A percentile compares a stretch with the other conserved stretches of the same genome.
Conservation (phyloP, 2,888 invertebrate genomes). For the Ormia ochracea region DNA sequence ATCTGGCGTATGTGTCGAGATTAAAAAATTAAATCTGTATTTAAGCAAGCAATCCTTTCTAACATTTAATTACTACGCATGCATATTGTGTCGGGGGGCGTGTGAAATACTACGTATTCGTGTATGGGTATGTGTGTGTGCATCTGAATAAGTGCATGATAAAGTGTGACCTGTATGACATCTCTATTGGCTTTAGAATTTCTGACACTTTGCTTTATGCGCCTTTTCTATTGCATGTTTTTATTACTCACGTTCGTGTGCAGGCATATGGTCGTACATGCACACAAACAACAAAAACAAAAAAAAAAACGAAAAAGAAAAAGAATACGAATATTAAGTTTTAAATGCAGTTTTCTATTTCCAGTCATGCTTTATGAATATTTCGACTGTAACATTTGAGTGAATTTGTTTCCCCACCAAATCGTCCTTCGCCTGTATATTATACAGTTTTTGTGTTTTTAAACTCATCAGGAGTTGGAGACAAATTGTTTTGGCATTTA, state of each 20-base stretch:
- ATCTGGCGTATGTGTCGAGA: no score
- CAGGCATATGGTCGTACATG: slow-evolving; percentile 21
- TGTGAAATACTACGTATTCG: no score
- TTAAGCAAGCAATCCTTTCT: neutral
- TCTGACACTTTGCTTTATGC: slow-evolving; percentile 53
- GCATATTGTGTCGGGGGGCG: no score
- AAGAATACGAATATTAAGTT: slow-evolving; percentile 39
- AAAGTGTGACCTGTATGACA: slow-evolving; percentile 58
- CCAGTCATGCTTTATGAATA: slow-evolving; percentile 58
- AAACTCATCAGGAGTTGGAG: slow-evolving; percentile 52
- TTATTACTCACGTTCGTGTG: neutral
- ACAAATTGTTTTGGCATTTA: slow-evolving; percentile 68
- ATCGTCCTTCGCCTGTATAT: slow-evolving; percentile 14
- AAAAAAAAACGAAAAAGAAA: no score
- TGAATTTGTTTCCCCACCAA: slow-evolving; percentile 5
- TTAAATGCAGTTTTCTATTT: slow-evolving; percentile 57
- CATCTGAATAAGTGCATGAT: slow-evolving; percentile 27
- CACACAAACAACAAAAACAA: no score
- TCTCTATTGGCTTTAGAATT: slow-evolving; percentile 60
- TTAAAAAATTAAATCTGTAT: no score
- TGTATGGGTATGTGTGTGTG: no score
- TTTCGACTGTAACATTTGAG: slow-evolving; percentile 48
- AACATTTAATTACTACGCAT: neutral
- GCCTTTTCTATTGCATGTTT: slow-evolving; percentile 16
- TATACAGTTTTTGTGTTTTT: slow-evolving; percentile 6